Evolutionary conservation across 2,888 invertebrate species (phyloP).

Genomic region (Philaethria dido): DNA sequence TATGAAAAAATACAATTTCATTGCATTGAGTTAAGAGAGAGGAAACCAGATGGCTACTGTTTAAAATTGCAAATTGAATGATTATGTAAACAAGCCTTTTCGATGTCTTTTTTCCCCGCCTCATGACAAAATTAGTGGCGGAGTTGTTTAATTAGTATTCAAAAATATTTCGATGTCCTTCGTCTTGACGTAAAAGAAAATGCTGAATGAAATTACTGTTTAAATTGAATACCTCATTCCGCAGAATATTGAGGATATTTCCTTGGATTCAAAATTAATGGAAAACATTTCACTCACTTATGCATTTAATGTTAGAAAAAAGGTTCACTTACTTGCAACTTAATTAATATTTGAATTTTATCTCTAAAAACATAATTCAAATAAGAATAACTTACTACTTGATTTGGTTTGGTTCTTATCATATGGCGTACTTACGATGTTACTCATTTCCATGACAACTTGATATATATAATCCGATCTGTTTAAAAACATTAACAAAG

Average conservation of each 20-base stretch:
- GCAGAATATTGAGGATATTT: background rate
- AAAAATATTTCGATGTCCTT: slow-evolving; percentile 67
- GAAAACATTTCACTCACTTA: slow-evolving; percentile 4
- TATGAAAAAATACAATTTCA: slow-evolving; percentile 48
- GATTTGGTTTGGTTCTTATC: no score
- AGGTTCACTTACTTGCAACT: no score
- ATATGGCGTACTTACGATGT: no score
- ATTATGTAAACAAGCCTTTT: slow-evolving; percentile 78
- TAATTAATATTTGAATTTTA: no score
- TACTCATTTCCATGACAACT: background rate
- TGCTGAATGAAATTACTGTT: slow-evolving; percentile 43
- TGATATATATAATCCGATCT: background rate
- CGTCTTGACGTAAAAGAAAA: slow-evolving; percentile 46
- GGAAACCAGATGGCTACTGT: slow-evolving; percentile 62
- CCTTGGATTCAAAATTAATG: background rate
- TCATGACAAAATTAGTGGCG: slow-evolving; percentile 60
- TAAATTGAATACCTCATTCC: slow-evolving; percentile 1
- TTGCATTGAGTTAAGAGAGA: slow-evolving; percentile 53
- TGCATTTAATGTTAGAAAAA: background rate
- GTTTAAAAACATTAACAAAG: background rate
- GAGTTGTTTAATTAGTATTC: slow-evolving; percentile 66
- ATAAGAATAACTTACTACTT: background rate
- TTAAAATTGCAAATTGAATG: slow-evolving; percentile 81
- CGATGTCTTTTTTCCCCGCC: slow-evolving; percentile 68
- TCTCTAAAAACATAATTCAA: no score